Evolutionary conservation across 2,888 invertebrate species (phyloP), one percentile per base, ranked within the genome.

Genomic region (Eilema depressum): DNA sequence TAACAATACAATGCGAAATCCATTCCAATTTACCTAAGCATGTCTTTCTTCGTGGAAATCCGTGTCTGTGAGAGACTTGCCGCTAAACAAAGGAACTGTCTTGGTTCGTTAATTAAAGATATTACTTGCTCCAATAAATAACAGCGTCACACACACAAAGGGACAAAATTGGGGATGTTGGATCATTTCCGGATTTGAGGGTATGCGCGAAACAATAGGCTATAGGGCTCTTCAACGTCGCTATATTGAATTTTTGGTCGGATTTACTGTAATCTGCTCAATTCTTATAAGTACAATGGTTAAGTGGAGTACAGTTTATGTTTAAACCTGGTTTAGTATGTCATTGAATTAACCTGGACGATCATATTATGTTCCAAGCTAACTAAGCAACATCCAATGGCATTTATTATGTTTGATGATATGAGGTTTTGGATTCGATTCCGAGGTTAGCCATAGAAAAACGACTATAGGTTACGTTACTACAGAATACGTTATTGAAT

Each of bases 81-180:
- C 20, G 20, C 63, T 30, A 47, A 53, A 69, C 67, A 70, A 56
- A 63, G 67, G 30, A 59, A 37, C 26, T 67, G 60, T 26, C 33
- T 61, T 63, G 61, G 63, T 69, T 74, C 78, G 69, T 73, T 78
- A 66, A 76, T 75, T 79, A 81, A 75, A 37, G 23, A 74, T 70
- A 76, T 81, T 80, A 81, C 75, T 80, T 75, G 78, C 70, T 68
- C 68, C 74, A 78, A 75, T 74, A 81, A 81, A 80, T 78, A 80
- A 72, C 53, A 25, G 41, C 63, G 56, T 28, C 63, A 63, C 26
- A 23, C 17, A 70, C 68, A 77, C 81, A 77, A 76, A 75, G 71
- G 30, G 68, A 72, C 66, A 68, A 67, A 69, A 75, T 74, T 74
- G 68, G 72, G 71, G 68, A 79, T 75, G 73, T 73, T 69, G 73